These are phyloP conservation scores for Stylophora pistillata DNA, from an alignment of 64 coral and sea anemone species.

Conservation along the genomic window DNA sequence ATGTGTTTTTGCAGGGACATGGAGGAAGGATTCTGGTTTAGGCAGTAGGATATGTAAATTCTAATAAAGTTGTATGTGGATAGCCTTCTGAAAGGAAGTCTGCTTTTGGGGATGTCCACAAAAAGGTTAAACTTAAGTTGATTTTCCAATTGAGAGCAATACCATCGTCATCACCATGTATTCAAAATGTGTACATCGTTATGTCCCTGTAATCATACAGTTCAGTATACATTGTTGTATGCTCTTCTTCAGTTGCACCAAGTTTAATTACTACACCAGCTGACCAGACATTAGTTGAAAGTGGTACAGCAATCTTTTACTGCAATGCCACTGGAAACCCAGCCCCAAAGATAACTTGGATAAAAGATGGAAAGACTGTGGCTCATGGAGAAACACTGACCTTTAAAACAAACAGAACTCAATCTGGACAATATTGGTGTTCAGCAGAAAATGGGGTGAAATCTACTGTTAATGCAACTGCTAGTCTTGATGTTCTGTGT, in stretches of 20 bases:
- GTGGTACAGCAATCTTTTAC: background rate
- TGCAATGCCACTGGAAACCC: conserved; percentile 32
- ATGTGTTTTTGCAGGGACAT: no score
- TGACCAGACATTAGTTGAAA: background rate
- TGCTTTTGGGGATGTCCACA: no score
- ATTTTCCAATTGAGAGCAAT: no score
- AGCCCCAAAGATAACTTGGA: conserved; percentile 12
- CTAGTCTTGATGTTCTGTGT: background rate
- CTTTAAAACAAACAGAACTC: background rate
- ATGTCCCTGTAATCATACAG: no score
- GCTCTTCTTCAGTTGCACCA: conserved; percentile 11
- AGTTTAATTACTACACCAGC: background rate
- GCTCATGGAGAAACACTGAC: background rate
- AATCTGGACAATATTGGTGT: background rate
- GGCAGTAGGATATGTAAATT: no score
- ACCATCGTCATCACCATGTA: background rate
- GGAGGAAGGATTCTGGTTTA: no score
- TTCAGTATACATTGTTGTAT: background rate
- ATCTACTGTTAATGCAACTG: background rate
- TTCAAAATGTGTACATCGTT: no score
- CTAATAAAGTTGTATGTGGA: no score
- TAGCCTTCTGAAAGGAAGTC: no score
- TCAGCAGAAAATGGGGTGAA: background rate
- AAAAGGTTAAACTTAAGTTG: no score
- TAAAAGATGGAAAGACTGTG: background rate